Base-by-base conservation (phyloP, 2,797 vertebrate genomes). In the Sarcoramphus papa region DNA sequence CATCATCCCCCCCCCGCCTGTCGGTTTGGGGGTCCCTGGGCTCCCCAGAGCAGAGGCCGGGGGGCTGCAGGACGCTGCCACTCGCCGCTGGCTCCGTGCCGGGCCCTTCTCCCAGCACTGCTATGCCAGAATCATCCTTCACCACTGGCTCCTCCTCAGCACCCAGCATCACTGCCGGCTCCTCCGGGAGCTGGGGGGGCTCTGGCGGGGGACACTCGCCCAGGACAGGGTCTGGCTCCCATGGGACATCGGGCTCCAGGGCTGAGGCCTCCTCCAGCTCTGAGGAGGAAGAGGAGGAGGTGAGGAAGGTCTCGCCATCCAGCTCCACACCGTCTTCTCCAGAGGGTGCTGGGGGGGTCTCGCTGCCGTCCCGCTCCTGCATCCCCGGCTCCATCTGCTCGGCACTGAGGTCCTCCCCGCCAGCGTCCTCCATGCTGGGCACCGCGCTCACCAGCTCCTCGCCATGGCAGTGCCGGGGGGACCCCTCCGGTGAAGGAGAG, bases 211-310 rank as follows among this genome's bases (percentile, higher is more conserved):
- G 33, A 23, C 37, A 19, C 2, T 7, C 41, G 31, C 3, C 31
- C 0, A 2, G 23, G 33, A 60, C 2, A 2, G 53, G 13, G 4
- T n/a, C 70, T 2, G 25, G 40, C 30, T 89, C 78, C 70, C 7
- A 35, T 0, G 3, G 41, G 17, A 53, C 41, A 4, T 24, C 31
- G 3, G 10, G 65, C 70, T 77, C 78, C 51, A 33, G 9, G 35
- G 24, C 20, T 9, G 74, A 43, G 6, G 50, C 68, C 12, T 96
- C 93, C 83, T 92, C 93, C 25, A 70, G n/a, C 31, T 97, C 94
- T 2, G 73, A 96, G 7, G 93, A 95, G 15, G 96, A 96, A 20
- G 97, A 96, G 14, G 96, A 91, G 41, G 93, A 93, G 41, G 65
- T 92, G 50, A 92, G n/a, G 65, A 94, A 83, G 72, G 90, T 65